Base-by-base conservation (phyloP, 2,113 vertebrate genomes). In the Tragulus kanchil region DNA sequence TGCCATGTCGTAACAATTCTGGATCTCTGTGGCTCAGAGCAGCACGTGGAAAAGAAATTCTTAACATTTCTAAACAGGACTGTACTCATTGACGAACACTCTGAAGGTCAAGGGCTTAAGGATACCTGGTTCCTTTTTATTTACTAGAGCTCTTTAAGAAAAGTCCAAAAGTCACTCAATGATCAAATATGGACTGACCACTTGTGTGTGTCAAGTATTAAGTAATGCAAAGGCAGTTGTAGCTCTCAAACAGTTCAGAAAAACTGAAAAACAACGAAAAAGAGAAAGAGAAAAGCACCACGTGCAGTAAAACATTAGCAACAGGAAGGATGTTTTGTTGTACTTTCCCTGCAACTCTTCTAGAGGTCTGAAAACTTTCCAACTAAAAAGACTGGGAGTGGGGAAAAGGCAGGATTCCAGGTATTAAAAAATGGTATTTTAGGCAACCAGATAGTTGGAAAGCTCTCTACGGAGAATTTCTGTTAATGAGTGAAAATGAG, bases 221-320 rank as follows among this genome's bases (percentile, higher is more conserved):
- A 92, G n/a, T 61, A 45, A 86, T 12, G 28, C 56, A 56, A 25
- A 21, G 9, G 45, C 13, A 64, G 87, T 17, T 28, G 25, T 8
- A 31, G 25, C 6, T 89, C 69, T 81, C 62, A 17, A 50, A 75
- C 4, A 23, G 54, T 4, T 90, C 21, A 17, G 25, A 17, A 23
- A 77, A 56, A 85, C 82, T 28, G 14, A 45, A 87, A 87, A 62
- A 56, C 15, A 79, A 69, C 69, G 31, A 61, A 67, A 5, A 0
- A 54, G n/a, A 77, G 69, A 93, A 75, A 19, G 48, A 87, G 25
- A 25, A 31, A 87, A 93, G n/a, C 73, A 71, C 16, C 88, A 52
- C 8, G 2, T 14, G n/a, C 10, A 56, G 25, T 13, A 13, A 88
- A 25, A 94, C 36, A 54, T 13, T 61, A 50, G 84, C 25, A 85